Conservation (phyloP, 2,888 invertebrate genomes). For the Mantis religiosa region DNA sequence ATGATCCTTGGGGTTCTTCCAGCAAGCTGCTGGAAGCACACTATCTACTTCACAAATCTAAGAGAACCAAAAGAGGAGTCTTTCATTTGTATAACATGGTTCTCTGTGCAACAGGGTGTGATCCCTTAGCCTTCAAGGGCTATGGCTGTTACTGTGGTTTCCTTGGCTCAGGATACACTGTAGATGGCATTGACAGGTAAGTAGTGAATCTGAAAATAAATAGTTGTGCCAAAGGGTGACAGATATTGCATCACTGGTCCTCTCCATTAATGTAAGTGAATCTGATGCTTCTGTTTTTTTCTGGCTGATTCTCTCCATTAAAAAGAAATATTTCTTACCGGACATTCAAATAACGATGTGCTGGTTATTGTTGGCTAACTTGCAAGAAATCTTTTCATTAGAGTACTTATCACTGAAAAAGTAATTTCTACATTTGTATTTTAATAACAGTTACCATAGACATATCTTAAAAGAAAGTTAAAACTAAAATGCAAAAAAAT, state of each 20-base stretch:
- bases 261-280: background rate
- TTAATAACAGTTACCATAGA: too few relatives aligned
- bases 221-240: background rate
- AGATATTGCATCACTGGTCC: background rate
- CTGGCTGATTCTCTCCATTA: too few relatives aligned
- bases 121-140: slow-evolving; percentile 77
- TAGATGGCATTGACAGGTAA: slow-evolving; percentile 78
- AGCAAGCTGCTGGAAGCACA: slow-evolving; percentile 27
- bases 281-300: background rate
- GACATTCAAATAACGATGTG: too few relatives aligned
- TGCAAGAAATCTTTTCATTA: too few relatives aligned
- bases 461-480: too few relatives aligned
- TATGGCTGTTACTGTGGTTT: slow-evolving; percentile 91
- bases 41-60: slow-evolving; percentile 16
- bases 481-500: too few relatives aligned
- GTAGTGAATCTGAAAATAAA: background rate
- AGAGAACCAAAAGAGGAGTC: slow-evolving; percentile 66
- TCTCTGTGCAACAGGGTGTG: slow-evolving; percentile 78
- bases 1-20: slow-evolving; percentile 42
- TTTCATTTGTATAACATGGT: slow-evolving; percentile 82
- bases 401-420: too few relatives aligned
- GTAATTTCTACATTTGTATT: too few relatives aligned
- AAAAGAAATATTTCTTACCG: too few relatives aligned
- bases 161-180: slow-evolving; percentile 71
- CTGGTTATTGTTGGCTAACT: too few relatives aligned